Base-by-base conservation (phyloP, 2,113 vertebrate genomes). In the Trachemys scripta region DNA sequence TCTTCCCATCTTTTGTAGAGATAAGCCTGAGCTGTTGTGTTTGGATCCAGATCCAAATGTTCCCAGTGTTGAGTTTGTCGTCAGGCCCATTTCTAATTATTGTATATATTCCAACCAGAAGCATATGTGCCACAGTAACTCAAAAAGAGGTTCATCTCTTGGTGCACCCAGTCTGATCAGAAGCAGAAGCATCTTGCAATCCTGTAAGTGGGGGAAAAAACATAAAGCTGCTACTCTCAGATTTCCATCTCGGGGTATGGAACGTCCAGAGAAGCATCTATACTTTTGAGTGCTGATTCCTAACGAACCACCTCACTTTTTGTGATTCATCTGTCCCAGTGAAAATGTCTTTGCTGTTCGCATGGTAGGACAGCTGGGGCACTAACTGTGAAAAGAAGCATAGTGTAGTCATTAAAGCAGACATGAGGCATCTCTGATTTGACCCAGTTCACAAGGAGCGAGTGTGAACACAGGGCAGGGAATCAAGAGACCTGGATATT, bases 191-290 rank as follows among this genome's bases (percentile, higher is more conserved):
- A 82, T 27, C 22, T 31, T 85, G 47, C 91, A 84, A 59, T 75
- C 88, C 59, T 90, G 35, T 81, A 87, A 29, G 45, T n/a, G 38
- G 78, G 87, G 94, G 95, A 38, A 59, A 89, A 80, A 90, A 92
- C 57, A 81, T 10, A 20, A 47, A 88, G 85, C 90, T 35, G 31
- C 51, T 84, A 19, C n/a, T 57, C 72, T 83, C 80, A 93, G 8
- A 1, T 8, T 80, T 88, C 85, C 76, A 84, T 47, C 50, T 86
- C 19, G 12, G 8, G 10, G n/a, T 81, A 56, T 86, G 45, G 53
- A 75, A 50, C 29, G 38, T 25, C 22, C 75, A 78, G 75, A 14
- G 24, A 47, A 78, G 42, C 75, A 78, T 29, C 11, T 22, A 78
- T 47, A 29, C 42, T 47, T 78, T 45, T 22, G 72, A 76, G 38